A percentile compares a stretch with the other conserved stretches of the same genome.
These are phyloP conservation scores for Scrobipalpa costella DNA, from an alignment of 2,888 invertebrate species.

Conservation along the genomic window DNA sequence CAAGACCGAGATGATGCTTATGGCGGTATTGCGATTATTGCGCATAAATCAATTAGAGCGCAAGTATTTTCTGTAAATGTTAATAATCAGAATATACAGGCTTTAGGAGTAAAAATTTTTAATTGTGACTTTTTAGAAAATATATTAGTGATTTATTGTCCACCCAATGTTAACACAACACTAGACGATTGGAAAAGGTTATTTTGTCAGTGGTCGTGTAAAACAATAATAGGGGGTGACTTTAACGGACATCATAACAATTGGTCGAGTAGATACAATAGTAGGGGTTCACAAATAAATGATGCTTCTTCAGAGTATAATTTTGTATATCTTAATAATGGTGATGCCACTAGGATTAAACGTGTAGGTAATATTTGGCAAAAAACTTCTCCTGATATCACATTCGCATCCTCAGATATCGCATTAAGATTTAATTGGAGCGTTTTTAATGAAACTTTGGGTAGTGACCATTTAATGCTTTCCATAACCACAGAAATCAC, in stretches of 20 bases:
- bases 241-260: no score
- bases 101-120: conserved; percentile 7
- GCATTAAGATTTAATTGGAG: conserved; percentile 25
- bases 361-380: conserved; percentile 16
- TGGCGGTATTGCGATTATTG: conserved; percentile 4
- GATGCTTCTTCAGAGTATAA: neutral
- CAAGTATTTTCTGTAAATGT: neutral
- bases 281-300: conserved; percentile 3
- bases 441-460: conserved; percentile 6
- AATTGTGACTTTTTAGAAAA: conserved; percentile 25
- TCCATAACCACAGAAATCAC: neutral
- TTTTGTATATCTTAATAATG: conserved; percentile 8
- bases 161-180: neutral
- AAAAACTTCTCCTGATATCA: conserved; percentile 25
- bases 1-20: conserved; percentile 1
- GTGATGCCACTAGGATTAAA: neutral
- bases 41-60: conserved; percentile 8
- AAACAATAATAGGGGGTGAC: conserved; percentile 29
- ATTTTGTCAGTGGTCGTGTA: conserved; percentile 2
- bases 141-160: conserved; percentile 27
- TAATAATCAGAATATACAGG: neutral
- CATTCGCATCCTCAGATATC: conserved; percentile 23
- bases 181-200: neutral
- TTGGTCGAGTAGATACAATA: conserved; percentile 26
- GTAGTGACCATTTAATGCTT: conserved; percentile 11